Evolutionary conservation across 2,113 vertebrate genomes (phyloP).

Genomic region (Campylomormyrus tamandua): DNA sequence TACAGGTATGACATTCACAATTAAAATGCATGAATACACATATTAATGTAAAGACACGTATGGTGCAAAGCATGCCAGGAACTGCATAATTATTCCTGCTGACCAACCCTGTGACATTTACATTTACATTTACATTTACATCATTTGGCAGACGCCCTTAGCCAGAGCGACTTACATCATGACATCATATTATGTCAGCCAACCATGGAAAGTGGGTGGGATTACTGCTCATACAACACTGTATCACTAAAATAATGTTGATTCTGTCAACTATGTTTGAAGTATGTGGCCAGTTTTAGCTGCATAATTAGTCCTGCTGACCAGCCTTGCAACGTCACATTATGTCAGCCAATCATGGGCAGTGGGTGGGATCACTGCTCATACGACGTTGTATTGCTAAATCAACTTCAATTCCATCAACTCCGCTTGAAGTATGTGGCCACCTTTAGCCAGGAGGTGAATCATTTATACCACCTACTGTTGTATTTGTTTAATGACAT

Average conservation of each 20-base stretch:
- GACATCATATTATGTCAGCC: neutral
- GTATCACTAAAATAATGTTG: neutral
- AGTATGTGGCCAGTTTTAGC: no score
- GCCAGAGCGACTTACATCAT: no score
- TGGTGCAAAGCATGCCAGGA: neutral
- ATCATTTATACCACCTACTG: neutral
- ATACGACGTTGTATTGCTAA: neutral
- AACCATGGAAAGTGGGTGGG: neutral
- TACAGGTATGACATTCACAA: neutral
- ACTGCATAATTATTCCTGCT: neutral
- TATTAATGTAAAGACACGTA: neutral
- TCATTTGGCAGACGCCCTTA: no score
- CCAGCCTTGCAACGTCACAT: neutral
- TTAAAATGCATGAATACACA: neutral
- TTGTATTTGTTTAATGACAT: neutral
- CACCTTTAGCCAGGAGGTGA: neutral
- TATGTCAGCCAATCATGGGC: neutral
- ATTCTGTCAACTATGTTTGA: neutral
- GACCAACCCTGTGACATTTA: neutral
- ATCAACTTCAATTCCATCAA: neutral
- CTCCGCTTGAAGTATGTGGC: neutral
- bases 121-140: no score
- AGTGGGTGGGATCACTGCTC: no score
- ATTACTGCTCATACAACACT: neutral
- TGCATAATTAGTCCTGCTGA: neutral